These are phyloP conservation scores for Lysandra bellargus DNA, from an alignment of 2,888 invertebrate genomes.

Conservation along the genomic window DNA sequence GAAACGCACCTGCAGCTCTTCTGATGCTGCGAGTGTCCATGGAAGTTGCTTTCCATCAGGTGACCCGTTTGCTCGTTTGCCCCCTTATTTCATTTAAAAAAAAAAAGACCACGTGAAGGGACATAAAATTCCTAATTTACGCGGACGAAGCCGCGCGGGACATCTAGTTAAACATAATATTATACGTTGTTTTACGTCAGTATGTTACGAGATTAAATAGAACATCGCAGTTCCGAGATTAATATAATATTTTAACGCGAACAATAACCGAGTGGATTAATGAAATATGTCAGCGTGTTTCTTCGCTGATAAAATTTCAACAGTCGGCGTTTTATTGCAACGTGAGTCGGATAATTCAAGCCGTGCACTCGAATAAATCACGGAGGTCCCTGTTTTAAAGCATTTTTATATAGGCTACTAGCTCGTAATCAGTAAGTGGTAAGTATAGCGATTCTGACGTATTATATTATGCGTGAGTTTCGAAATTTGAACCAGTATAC, in stretches of 20 bases:
- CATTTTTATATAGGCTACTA: slow-evolving; percentile 20
- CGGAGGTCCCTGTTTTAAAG: slow-evolving; percentile 58
- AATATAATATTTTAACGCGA: slow-evolving; percentile 73
- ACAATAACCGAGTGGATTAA: slow-evolving; percentile 63
- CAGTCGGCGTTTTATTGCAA: slow-evolving; percentile 72
- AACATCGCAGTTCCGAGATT: slow-evolving; percentile 67
- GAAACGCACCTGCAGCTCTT: no score
- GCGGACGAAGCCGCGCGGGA: no score
- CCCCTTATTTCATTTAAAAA: no score
- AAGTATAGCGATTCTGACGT: not conserved
- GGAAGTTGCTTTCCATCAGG: no score
- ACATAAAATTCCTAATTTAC: no score
- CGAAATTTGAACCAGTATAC: no score
- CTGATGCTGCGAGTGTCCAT: no score
- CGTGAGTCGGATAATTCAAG: slow-evolving; percentile 70
- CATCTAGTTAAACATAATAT: no score
- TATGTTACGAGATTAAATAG: slow-evolving; percentile 56
- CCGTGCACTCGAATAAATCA: slow-evolving; percentile 70
- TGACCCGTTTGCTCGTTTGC: no score
- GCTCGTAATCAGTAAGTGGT: not conserved
- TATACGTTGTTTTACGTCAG: not conserved
- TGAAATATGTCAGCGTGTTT: slow-evolving; percentile 76
- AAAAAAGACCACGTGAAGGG: no score
- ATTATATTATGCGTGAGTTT: not conserved
- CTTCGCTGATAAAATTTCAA: slow-evolving; percentile 73